These are phyloP conservation scores for Noctua pronuba DNA, from an alignment of 2,888 invertebrate species.

Conservation along the genomic window DNA sequence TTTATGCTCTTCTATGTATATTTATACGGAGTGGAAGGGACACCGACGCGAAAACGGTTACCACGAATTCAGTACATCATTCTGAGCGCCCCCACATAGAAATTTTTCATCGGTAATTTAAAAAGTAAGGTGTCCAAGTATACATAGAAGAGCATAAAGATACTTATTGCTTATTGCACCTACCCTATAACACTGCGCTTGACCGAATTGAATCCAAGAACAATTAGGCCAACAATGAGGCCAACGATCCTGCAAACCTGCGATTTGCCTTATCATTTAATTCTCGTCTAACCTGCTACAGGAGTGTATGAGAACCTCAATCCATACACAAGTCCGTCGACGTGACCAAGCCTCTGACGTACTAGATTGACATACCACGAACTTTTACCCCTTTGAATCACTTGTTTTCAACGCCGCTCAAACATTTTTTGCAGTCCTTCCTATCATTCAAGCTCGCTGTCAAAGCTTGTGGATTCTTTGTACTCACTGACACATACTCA, in stretches of 20 bases:
- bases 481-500: background rate
- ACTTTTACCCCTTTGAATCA: background rate
- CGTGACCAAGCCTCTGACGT: background rate
- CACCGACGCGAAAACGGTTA: no score
- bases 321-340: background rate
- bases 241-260: no score
- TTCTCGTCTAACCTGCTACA: background rate
- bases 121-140: no score
- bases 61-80: no score
- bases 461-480: constrained; percentile 30
- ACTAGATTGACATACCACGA: background rate
- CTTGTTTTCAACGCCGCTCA: background rate
- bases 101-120: no score
- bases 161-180: background rate
- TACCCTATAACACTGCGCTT: no score
- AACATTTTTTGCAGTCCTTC: background rate
- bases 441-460: constrained; percentile 2
- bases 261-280: no score
- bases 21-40: no score
- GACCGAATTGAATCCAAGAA: no score
- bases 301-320: background rate
- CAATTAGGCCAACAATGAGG: no score
- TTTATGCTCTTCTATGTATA: no score
- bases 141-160: background rate
- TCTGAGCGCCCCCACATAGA: no score